A percentile compares a stretch with the other conserved stretches of the same genome.
These are phyloP conservation scores for Campylorhamphus procurvoides DNA, from an alignment of 2,113 vertebrate genomes.

Conservation along the genomic window DNA sequence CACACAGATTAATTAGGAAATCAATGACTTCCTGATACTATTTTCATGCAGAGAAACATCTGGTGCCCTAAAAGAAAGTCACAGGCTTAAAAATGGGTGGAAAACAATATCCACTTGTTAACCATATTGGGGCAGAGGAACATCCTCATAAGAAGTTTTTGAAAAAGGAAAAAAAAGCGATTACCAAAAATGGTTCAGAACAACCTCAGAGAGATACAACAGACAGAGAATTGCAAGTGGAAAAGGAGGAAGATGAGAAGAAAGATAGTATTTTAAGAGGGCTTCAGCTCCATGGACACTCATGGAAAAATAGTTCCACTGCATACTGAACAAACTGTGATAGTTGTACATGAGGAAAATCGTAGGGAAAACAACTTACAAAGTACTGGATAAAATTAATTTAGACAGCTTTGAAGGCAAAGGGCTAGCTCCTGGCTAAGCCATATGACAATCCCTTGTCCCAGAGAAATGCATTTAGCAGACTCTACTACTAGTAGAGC, in stretches of 20 bases:
- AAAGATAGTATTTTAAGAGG: not conserved
- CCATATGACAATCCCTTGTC: not conserved
- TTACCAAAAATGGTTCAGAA: not conserved
- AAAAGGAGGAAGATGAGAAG: not conserved
- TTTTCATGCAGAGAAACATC: slow-evolving; percentile 2
- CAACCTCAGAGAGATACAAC: not conserved
- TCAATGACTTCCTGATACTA: not conserved
- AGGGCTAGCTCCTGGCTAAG: not conserved
- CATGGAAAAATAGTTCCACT: not conserved
- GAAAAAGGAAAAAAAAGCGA: not conserved
- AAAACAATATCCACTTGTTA: not conserved
- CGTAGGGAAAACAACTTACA: not conserved
- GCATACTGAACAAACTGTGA: not conserved
- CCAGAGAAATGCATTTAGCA: not conserved
- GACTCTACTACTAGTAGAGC: too few species aligned
- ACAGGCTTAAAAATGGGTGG: not conserved
- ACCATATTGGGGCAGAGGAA: not conserved
- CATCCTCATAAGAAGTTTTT: not conserved
- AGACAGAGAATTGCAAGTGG: not conserved
- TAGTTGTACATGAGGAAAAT: not conserved
- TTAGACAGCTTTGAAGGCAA: not conserved
- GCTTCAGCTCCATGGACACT: not conserved
- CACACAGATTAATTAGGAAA: not conserved
- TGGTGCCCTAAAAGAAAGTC: not conserved
- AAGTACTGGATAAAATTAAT: not conserved